These are phyloP conservation scores for Brachymystax lenok DNA, from an alignment of 2,797 vertebrate species.

Conservation along the genomic window DNA sequence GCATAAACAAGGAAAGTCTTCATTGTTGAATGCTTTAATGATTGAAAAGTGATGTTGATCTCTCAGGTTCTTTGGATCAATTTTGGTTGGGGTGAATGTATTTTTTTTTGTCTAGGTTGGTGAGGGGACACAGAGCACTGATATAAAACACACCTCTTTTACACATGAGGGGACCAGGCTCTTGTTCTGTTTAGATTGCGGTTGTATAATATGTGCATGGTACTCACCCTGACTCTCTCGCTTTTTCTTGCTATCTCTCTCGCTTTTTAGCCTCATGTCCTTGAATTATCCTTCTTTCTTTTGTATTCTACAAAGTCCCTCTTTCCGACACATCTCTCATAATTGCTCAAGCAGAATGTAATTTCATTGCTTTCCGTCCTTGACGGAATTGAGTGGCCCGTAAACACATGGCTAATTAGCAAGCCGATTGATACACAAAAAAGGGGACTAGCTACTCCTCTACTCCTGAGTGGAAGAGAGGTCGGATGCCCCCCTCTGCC, in stretches of 20 bases:
- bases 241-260: constrained; percentile 12
- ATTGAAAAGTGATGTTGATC: not conserved
- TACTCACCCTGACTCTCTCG: not conserved
- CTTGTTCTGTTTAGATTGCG: constrained; percentile 1
- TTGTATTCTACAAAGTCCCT: not conserved
- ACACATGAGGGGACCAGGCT: constrained; percentile 6
- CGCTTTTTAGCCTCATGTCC: constrained; percentile 4
- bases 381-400: constrained; percentile 36
- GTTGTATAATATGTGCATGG: not conserved
- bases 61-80: not conserved
- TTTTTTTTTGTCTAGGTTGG: not conserved
- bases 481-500: constrained; percentile 35
- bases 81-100: not conserved
- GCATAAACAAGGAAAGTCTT: not conserved
- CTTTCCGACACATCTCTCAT: not conserved
- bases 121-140: not conserved
- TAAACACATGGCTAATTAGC: constrained; percentile 55
- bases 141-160: not conserved
- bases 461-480: constrained; percentile 44
- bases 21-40: not conserved
- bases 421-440: constrained; percentile 46
- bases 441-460: constrained; percentile 14
- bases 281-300: constrained; percentile 9
- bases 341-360: constrained; percentile 3
- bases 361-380: constrained; percentile 19